Base-by-base conservation (phyloP, 2,888 invertebrate species). In the Hoplodrina blanda region DNA sequence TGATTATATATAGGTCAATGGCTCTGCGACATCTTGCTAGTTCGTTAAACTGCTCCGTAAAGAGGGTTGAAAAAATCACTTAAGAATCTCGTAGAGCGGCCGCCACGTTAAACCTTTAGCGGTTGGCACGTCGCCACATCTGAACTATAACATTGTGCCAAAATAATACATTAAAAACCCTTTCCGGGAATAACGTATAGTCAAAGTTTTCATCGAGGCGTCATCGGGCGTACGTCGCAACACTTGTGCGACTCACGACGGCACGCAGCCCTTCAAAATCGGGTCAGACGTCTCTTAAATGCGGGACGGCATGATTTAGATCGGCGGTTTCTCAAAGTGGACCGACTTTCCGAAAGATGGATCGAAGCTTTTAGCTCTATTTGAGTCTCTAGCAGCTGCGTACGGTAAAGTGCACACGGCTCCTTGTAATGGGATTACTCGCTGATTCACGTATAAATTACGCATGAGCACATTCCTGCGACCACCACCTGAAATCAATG, bases 351-450 rank as follows among this genome's bases (percentile, higher is more conserved):
- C 85, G 85, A 89, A 92, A 94, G 93, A 94, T 93, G 92, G 93
- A 94, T 94, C 91, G 93, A 92, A 90, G 94, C 94, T 94, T 94
- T 95, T 94, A 94, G 92, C 90, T 91, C 92, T 91, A 93, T 93
- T 92, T 91, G 89, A 90, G 89, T 90, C 86, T 73, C 80, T 87
- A 86, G 78, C 91, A 91, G 92, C 90, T 92, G 91, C 88, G 90
- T 90, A 91, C 89, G 87, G 87, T 88, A 85, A 90, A 91, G 88
- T 90, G 90, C 90, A 87, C 86, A 85, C 83, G 82, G 78, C 61
- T 83, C 76, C 82, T 76, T 85, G 89, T 91, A 91, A 91, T 90
- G 87, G 87, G 87, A 91, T 92, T 90, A 91, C 88, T 87, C 79
- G 76, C 82, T 85, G 88, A 86, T 86, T 90, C 86, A 83, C 84